Evolutionary conservation across 2,888 invertebrate species (phyloP).

Genomic region (Anoplius nigerrimus): DNA sequence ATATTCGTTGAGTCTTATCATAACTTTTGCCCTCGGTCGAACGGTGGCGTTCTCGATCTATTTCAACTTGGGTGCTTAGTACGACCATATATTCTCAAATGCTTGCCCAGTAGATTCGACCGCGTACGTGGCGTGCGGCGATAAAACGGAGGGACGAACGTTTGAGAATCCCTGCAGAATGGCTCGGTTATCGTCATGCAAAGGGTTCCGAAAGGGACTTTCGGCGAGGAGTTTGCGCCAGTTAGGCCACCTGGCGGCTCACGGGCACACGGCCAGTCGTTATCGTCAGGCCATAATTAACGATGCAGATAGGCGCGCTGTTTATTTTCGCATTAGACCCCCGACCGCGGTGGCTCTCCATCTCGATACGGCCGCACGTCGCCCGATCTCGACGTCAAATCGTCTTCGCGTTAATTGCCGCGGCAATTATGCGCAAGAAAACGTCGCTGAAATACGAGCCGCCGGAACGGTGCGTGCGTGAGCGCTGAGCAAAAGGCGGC

Average conservation of each 20-base stretch:
- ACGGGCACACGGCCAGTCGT: conserved; percentile 12
- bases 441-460: background rate
- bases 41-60: too few species aligned
- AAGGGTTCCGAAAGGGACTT: conserved; percentile 3
- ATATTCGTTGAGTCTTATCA: too few species aligned
- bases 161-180: too few species aligned
- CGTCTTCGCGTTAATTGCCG: conserved; percentile 18
- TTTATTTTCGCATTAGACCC: conserved; percentile 33
- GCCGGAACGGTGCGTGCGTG: too few species aligned
- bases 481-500: too few species aligned
- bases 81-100: too few species aligned
- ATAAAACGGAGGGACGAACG: too few species aligned
- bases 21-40: too few species aligned
- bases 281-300: conserved; percentile 32
- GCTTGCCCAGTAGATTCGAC: too few species aligned
- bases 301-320: conserved; percentile 19
- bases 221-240: background rate
- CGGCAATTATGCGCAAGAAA: conserved; percentile 17
- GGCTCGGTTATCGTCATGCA: background rate
- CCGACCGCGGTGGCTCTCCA: background rate
- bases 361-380: background rate
- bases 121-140: too few species aligned
- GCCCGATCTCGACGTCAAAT: conserved; percentile 11
- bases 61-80: too few species aligned
- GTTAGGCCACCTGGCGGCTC: conserved; percentile 10